These are phyloP conservation scores for Brachionus koreanus DNA, from an alignment of 1,140 invertebrate genomes.

Conservation along the genomic window DNA sequence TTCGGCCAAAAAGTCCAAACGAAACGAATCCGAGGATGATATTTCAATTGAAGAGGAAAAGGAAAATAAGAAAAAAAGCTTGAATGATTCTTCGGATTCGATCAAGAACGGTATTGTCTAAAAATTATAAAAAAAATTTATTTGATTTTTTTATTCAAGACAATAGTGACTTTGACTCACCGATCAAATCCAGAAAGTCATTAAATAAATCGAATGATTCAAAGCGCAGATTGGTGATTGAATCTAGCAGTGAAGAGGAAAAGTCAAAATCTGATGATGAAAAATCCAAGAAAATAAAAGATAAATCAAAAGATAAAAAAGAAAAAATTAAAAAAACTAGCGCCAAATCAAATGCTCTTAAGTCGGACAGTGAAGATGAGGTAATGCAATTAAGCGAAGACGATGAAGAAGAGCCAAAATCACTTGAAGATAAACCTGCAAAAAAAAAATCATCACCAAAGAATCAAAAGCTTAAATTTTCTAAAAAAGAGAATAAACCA, in stretches of 20 bases:
- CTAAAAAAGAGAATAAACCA: slow-evolving; percentile 7
- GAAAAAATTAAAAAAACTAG: background rate
- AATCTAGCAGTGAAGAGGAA: slow-evolving; percentile 25
- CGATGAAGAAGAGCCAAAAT: background rate
- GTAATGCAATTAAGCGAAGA: slow-evolving; percentile 27
- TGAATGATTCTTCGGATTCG: slow-evolving; percentile 8
- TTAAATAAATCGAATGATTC: background rate
- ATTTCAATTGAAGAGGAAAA: slow-evolving; percentile 25
- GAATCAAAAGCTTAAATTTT: background rate
- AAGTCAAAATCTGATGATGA: background rate
- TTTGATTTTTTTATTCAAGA: background rate
- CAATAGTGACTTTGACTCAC: slow-evolving; percentile 2
- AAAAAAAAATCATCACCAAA: background rate
- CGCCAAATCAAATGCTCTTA: background rate
- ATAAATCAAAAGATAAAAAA: background rate
- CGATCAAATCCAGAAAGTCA: background rate
- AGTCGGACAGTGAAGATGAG: slow-evolving; percentile 21
- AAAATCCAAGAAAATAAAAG: background rate
- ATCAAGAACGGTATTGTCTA: background rate
- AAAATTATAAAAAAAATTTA: background rate
- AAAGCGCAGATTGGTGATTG: slow-evolving; percentile 7
- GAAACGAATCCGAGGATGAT: slow-evolving; percentile 22
- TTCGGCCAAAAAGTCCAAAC: slow-evolving; percentile 18
- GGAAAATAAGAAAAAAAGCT: slow-evolving; percentile 5
- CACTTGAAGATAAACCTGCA: background rate